Percentiles rank a stretch among this genome's conserved stretches.
phyloP scores from a whole-genome alignment of 2,113 vertebrate species.

The Myanophis thanlyinensis region DNA sequence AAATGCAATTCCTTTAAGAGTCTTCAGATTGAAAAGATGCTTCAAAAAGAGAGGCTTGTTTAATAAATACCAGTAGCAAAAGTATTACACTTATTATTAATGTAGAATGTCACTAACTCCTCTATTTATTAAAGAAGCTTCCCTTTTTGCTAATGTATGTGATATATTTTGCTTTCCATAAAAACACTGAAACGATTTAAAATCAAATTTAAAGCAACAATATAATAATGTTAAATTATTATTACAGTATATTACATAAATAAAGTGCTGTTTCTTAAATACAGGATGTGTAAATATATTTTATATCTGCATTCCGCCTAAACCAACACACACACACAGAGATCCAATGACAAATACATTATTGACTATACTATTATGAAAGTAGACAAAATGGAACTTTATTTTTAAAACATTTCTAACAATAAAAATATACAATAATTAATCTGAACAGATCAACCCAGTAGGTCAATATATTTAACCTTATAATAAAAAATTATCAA shows the following conservation, averaged over 20 bases:
- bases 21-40: neutral
- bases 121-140: too few relatives aligned
- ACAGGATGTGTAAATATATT: too few relatives aligned
- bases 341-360: too few relatives aligned
- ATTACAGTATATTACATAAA: too few relatives aligned
- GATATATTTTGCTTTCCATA: too few relatives aligned
- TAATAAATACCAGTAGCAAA: neutral
- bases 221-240: too few relatives aligned
- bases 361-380: too few relatives aligned
- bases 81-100: neutral
- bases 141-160: neutral
- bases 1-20: neutral
- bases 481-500: neutral
- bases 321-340: neutral
- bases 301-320: too few relatives aligned
- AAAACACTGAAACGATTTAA: too few relatives aligned
- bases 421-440: neutral
- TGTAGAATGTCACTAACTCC: neutral
- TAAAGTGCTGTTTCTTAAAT: too few relatives aligned
- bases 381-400: neutral
- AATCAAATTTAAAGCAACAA: too few relatives aligned
- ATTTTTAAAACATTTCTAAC: neutral
- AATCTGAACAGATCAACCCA: neutral
- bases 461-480: neutral
- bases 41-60: neutral